A percentile compares a stretch with the other conserved stretches of the same genome.
Evolutionary conservation across 23 tunicate species (phyloP).

Genomic region (Ciona savignyi): DNA sequence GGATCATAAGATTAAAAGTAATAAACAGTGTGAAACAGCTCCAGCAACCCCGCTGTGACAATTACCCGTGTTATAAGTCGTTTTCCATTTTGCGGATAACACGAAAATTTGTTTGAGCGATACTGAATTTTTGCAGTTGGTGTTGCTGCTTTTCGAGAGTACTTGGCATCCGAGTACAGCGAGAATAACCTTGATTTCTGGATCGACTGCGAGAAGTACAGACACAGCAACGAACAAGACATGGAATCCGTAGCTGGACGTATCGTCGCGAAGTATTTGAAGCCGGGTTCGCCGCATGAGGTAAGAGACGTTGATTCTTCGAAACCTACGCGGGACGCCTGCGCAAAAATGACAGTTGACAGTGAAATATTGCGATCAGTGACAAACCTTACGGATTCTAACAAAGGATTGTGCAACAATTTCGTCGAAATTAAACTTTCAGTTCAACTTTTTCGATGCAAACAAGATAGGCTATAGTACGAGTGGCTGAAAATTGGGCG

Average conservation of each 20-base stretch:
- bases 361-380: too few species aligned
- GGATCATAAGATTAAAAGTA: too few species aligned
- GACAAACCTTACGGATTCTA: neutral
- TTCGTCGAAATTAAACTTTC: neutral
- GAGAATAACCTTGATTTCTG: constrained; percentile 2
- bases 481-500: neutral
- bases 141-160: constrained; percentile 1
- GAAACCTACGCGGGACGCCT: too few species aligned
- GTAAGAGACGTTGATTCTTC: too few species aligned
- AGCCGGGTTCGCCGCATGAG: constrained; percentile 1
- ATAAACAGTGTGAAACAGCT: too few species aligned
- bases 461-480: neutral
- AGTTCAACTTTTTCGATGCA: neutral
- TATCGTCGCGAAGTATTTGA: neutral
- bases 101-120: too few species aligned
- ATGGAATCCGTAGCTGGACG: neutral
- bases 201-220: neutral
- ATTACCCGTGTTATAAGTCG: too few species aligned
- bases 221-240: neutral
- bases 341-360: too few species aligned
- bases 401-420: neutral
- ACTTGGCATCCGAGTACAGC: constrained; percentile 1
- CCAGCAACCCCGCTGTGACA: too few species aligned
- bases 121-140: too few species aligned
- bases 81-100: too few species aligned